phyloP scores from a whole-genome alignment of 2,797 vertebrate species.

The Eulemur mongoz region DNA sequence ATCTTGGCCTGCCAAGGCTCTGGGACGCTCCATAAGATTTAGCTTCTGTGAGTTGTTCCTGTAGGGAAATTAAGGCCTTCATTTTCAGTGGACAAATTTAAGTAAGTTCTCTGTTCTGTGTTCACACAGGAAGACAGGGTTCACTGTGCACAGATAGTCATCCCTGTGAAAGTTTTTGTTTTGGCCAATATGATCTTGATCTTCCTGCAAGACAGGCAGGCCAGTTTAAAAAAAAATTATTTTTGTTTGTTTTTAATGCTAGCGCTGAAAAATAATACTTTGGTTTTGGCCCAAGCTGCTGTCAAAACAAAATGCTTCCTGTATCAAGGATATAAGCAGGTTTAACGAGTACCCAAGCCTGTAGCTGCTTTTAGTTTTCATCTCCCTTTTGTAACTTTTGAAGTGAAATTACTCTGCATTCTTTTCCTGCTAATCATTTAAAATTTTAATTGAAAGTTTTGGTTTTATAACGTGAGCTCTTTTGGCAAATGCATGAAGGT shows the following conservation, averaged over 20 bases:
- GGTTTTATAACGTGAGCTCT: constrained; percentile 24
- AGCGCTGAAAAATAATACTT: constrained; percentile 46
- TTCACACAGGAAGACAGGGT: background rate
- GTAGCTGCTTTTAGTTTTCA: constrained; percentile 40
- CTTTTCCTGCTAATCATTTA: constrained; percentile 62
- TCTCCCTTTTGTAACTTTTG: constrained; percentile 41
- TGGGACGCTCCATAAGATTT: background rate
- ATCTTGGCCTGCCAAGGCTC: background rate
- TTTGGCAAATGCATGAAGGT: constrained; percentile 29
- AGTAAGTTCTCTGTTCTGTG: background rate
- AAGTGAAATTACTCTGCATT: constrained; percentile 35
- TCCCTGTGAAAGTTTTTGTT: background rate
- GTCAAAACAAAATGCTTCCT: constrained; percentile 67
- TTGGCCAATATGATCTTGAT: background rate
- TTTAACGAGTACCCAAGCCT: background rate
- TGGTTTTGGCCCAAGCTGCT: constrained; percentile 39
- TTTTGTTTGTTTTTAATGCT: constrained; percentile 61
- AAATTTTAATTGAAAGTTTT: constrained; percentile 57
- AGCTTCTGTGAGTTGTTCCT: background rate
- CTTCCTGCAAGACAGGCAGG: constrained; percentile 32
- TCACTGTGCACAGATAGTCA: too few relatives aligned
- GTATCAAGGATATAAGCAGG: constrained; percentile 48
- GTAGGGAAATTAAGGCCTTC: background rate
- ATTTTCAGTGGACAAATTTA: background rate
- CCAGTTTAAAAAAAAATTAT: constrained; percentile 10